These are phyloP conservation scores for Ceratothoa steindachneri DNA, from an alignment of 2,888 invertebrate species.

Conservation along the genomic window DNA sequence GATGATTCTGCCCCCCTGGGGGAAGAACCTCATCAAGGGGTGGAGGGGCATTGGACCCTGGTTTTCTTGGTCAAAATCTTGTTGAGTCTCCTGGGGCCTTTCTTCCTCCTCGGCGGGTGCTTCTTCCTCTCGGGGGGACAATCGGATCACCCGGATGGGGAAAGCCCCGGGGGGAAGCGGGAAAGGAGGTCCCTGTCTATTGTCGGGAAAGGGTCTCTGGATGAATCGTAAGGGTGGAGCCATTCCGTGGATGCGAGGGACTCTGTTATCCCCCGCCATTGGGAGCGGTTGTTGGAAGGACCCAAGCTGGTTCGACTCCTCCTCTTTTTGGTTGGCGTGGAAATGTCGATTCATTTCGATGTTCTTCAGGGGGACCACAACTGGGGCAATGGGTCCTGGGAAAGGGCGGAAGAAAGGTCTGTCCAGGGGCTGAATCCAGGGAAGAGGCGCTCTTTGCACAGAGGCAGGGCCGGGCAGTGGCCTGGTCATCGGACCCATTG, in stretches of 20 bases:
- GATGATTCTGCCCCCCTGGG: constrained; percentile 13
- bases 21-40: constrained; percentile 15
- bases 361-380: neutral
- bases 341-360: neutral
- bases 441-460: neutral
- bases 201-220: constrained; percentile 11
- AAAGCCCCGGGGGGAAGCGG: neutral
- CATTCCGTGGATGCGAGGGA: neutral
- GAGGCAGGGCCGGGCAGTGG: neutral
- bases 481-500: neutral
- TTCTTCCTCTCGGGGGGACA: neutral
- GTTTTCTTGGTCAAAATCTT: neutral
- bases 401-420: constrained; percentile 6
- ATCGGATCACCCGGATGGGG: neutral
- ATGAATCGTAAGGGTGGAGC: neutral
- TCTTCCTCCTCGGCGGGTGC: neutral
- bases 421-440: neutral
- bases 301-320: neutral
- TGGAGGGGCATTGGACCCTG: constrained; percentile 19
- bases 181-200: neutral
- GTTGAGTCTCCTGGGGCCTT: neutral
- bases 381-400: neutral
- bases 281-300: neutral
- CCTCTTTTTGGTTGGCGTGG: neutral
- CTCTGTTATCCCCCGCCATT: neutral